Evolutionary conservation across 1,140 invertebrate genomes (phyloP).

Genomic region (Tenebrio molitor): DNA sequence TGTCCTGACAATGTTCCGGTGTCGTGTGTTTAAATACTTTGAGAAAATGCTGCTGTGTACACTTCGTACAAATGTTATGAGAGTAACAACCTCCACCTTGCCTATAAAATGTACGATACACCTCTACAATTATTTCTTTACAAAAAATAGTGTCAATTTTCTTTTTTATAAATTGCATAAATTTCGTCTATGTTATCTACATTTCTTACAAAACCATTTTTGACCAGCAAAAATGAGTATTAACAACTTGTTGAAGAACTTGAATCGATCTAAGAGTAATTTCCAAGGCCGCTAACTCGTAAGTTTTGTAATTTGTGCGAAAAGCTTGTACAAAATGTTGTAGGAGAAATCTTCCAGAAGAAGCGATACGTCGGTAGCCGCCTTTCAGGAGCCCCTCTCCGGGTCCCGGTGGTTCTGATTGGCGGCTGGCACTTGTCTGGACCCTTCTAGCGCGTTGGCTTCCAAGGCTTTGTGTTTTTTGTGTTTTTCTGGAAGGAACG

Average conservation of each 20-base stretch:
- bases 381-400: slow-evolving; percentile 54
- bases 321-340: slow-evolving; percentile 38
- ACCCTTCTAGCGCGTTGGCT: slow-evolving; percentile 48
- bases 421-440: slow-evolving; percentile 38
- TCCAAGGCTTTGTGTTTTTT: slow-evolving; percentile 60
- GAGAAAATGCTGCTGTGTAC: slow-evolving; percentile 14
- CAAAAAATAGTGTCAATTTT: slow-evolving; percentile 50
- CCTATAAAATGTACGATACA: slow-evolving; percentile 37
- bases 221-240: slow-evolving; percentile 57
- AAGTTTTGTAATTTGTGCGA: slow-evolving; percentile 34
- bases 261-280: slow-evolving; percentile 6
- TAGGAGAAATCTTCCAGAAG: slow-evolving; percentile 34
- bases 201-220: slow-evolving; percentile 55
- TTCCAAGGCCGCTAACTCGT: slow-evolving; percentile 10
- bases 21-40: slow-evolving; percentile 45
- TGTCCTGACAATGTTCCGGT: background rate
- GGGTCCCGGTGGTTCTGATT: slow-evolving; percentile 42
- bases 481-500: slow-evolving; percentile 62
- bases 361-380: slow-evolving; percentile 19
- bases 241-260: slow-evolving; percentile 15
- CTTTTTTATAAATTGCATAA: slow-evolving; percentile 46
- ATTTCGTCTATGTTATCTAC: slow-evolving; percentile 48
- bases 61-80: slow-evolving; percentile 43
- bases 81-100: slow-evolving; percentile 46
- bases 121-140: slow-evolving; percentile 51